phyloP scores from a whole-genome alignment of 2,113 vertebrate species.

The Caloenas nicobarica region DNA sequence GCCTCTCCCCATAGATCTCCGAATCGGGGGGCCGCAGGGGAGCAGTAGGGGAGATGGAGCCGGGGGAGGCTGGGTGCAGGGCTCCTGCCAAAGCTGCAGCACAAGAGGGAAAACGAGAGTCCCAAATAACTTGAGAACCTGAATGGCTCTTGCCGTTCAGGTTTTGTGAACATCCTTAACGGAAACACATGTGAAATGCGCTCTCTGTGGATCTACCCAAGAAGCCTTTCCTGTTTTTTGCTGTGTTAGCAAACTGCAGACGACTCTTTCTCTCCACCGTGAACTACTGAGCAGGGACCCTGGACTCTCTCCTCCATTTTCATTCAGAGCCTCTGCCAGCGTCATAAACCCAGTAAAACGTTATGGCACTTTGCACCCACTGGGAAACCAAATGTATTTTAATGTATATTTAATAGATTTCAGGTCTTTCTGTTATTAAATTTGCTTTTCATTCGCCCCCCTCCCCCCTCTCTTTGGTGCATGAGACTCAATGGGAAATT shows the following conservation, averaged over 20 bases:
- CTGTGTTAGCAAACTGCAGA: constrained; percentile 66
- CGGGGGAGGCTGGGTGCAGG: fast-evolving
- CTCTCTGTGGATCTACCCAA: constrained; percentile 57
- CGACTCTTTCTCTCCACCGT: constrained; percentile 19
- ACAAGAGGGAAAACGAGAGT: not conserved
- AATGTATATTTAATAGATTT: constrained; percentile 72
- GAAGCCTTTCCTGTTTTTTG: constrained; percentile 63
- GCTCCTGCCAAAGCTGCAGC: not conserved
- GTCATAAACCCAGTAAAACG: constrained; percentile 67
- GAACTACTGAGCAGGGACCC: constrained; percentile 66
- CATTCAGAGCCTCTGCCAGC: constrained; percentile 65
- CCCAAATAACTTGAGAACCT: constrained; percentile 52
- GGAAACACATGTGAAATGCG: constrained; percentile 62
- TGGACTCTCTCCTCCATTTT: constrained; percentile 66
- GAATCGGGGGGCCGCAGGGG: not conserved
- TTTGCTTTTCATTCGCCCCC: constrained; percentile 49
- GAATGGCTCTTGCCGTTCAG: constrained; percentile 40
- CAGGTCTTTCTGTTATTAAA: constrained; percentile 71
- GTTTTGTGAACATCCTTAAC: constrained; percentile 59
- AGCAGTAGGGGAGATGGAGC: not conserved
- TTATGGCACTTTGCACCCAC: constrained; percentile 70
- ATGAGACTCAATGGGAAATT: constrained; percentile 66
- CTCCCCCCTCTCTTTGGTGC: constrained; percentile 47
- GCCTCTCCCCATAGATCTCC: fast-evolving
- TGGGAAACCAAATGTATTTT: constrained; percentile 72